Evolutionary conservation across 2,797 vertebrate genomes (phyloP).

Genomic region (Gephyroberyx darwinii): DNA sequence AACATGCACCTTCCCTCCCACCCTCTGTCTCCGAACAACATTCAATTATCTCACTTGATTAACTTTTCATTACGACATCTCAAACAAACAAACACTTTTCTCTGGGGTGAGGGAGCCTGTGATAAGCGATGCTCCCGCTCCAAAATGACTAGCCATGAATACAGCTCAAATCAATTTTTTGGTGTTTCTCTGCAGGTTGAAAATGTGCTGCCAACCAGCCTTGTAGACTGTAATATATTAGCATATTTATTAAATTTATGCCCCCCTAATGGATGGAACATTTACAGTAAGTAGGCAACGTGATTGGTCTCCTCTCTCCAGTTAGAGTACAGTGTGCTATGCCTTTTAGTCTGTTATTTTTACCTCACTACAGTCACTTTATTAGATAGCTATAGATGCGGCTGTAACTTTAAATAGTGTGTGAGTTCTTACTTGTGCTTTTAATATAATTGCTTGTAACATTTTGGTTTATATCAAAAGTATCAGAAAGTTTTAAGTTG

Average conservation of each 20-base stretch:
- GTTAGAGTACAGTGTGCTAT: conserved; percentile 12
- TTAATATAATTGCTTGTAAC: conserved; percentile 7
- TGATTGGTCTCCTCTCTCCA: conserved; percentile 54
- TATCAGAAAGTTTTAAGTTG: conserved; percentile 20
- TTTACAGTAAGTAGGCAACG: conserved; percentile 71
- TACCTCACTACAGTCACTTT: conserved; percentile 37
- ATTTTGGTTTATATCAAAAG: conserved; percentile 16
- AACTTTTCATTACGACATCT: conserved; percentile 82
- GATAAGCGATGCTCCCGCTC: conserved; percentile 70
- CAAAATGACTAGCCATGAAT: conserved; percentile 59
- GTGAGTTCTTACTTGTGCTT: conserved; percentile 28
- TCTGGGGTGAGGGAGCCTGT: conserved; percentile 59
- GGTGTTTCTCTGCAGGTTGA: conserved; percentile 59
- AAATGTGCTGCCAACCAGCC: conserved; percentile 59
- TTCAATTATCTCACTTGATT: conserved; percentile 84
- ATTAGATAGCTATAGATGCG: conserved; percentile 8
- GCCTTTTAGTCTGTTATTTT: conserved; percentile 44
- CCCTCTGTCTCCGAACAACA: conserved; percentile 71
- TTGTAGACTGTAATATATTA: conserved; percentile 66
- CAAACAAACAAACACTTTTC: conserved; percentile 77
- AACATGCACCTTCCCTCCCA: conserved; percentile 63
- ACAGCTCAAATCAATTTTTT: conserved; percentile 51
- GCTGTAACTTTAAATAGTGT: conserved; percentile 20
- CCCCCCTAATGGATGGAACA: conserved; percentile 74
- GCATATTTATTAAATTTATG: conserved; percentile 78